Evolutionary conservation across 2,888 invertebrate genomes (phyloP).

Genomic region (Zhengitettix transpicula): DNA sequence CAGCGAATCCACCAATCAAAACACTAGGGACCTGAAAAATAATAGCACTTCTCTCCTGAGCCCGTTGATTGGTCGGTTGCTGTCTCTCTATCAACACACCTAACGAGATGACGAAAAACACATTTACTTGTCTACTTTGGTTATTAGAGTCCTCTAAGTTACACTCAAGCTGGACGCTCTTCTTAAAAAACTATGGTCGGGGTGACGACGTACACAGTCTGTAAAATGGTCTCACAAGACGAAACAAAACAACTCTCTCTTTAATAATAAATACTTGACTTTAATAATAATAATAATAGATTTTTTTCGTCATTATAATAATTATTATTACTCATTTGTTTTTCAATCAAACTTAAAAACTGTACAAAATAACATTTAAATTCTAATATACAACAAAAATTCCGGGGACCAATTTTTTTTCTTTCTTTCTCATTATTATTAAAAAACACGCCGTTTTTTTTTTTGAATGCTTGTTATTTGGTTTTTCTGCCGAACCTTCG

Average conservation of each 20-base stretch:
- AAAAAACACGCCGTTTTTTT: too few species aligned
- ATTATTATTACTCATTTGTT: neutral
- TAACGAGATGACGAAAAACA: neutral
- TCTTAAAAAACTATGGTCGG: slow-evolving; percentile 3
- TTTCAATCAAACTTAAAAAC: too few species aligned
- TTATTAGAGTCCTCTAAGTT: neutral
- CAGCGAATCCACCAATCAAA: slow-evolving; percentile 8
- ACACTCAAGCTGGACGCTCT: slow-evolving; percentile 1
- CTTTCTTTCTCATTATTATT: too few species aligned
- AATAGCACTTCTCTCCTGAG: slow-evolving; percentile 6
- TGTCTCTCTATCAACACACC: neutral
- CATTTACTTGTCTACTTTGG: slow-evolving; percentile 4
- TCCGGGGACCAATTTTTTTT: too few species aligned
- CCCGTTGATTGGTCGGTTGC: slow-evolving; percentile 10
- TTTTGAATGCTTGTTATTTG: too few species aligned
- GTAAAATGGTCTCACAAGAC: too few species aligned
- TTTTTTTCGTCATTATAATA: neutral
- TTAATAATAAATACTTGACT: neutral
- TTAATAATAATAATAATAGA: too few species aligned
- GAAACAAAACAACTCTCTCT: too few species aligned
- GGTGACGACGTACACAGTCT: slow-evolving; percentile 1
- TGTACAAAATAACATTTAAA: too few species aligned
- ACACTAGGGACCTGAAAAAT: slow-evolving; percentile 1
- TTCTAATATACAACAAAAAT: too few species aligned
- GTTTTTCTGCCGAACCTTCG: too few species aligned